phyloP scores from a whole-genome alignment of 2,797 vertebrate species.

The Malacoraja senta region DNA sequence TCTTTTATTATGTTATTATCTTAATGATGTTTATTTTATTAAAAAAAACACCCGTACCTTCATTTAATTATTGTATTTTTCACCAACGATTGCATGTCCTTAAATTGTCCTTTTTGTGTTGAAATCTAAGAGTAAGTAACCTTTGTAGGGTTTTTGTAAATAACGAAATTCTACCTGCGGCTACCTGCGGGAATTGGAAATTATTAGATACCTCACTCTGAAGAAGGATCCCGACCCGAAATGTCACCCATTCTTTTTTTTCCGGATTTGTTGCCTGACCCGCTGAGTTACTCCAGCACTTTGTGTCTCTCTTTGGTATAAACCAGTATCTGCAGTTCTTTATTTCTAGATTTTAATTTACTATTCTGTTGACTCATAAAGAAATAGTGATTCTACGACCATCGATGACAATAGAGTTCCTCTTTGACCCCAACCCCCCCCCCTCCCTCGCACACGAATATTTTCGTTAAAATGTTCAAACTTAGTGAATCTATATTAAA shows the following conservation, averaged over 20 bases:
- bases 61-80: neutral
- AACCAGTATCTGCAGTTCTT: too few species aligned
- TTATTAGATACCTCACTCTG: neutral
- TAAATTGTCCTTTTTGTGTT: neutral
- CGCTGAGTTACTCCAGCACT: too few species aligned
- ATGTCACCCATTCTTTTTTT: too few species aligned
- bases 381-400: neutral
- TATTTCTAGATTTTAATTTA: too few species aligned
- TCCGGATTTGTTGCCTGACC: too few species aligned
- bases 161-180: neutral
- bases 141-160: neutral
- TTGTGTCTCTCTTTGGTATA: too few species aligned
- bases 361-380: neutral
- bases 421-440: neutral
- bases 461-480: neutral
- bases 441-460: too few species aligned
- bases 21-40: neutral
- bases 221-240: too few species aligned
- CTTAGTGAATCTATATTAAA: neutral
- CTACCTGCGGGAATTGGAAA: neutral
- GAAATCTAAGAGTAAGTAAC: neutral
- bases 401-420: neutral
- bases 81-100: neutral
- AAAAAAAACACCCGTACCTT: neutral
- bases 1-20: too few species aligned